These are phyloP conservation scores for Ridgeia piscesae DNA, from an alignment of 1,140 invertebrate genomes.

Conservation along the genomic window DNA sequence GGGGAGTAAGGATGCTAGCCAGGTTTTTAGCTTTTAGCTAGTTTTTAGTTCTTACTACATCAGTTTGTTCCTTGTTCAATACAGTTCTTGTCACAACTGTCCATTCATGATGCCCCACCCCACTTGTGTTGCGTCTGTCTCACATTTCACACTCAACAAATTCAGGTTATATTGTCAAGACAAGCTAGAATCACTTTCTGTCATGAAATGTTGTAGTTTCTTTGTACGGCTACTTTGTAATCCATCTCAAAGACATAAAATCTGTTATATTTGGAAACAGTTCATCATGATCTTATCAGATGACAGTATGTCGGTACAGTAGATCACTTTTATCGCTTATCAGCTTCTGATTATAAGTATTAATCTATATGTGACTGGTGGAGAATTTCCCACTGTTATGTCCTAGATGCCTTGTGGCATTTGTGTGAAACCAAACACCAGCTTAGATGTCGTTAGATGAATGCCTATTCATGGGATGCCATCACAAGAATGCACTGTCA, in stretches of 20 bases:
- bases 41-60: not conserved
- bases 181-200: not conserved
- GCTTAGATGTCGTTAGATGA: not conserved
- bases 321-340: not conserved
- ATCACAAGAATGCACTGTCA: not conserved
- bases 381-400: not conserved
- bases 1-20: too few species aligned
- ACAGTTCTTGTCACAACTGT: not conserved
- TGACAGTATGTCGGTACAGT: not conserved
- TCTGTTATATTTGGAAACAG: not conserved
- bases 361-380: not conserved
- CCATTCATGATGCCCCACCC: not conserved
- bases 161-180: not conserved
- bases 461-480: not conserved
- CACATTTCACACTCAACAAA: not conserved
- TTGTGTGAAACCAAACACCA: not conserved
- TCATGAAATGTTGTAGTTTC: not conserved
- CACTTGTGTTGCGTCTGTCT: not conserved
- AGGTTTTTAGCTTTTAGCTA: too few species aligned
- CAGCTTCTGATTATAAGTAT: not conserved
- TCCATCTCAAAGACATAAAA: not conserved
- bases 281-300: not conserved
- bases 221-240: not conserved
- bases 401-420: not conserved
- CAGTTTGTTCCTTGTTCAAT: not conserved